A percentile compares a stretch with the other conserved stretches of the same genome.
Conservation (phyloP, 2,888 invertebrate genomes). For the Acheta domesticus region DNA sequence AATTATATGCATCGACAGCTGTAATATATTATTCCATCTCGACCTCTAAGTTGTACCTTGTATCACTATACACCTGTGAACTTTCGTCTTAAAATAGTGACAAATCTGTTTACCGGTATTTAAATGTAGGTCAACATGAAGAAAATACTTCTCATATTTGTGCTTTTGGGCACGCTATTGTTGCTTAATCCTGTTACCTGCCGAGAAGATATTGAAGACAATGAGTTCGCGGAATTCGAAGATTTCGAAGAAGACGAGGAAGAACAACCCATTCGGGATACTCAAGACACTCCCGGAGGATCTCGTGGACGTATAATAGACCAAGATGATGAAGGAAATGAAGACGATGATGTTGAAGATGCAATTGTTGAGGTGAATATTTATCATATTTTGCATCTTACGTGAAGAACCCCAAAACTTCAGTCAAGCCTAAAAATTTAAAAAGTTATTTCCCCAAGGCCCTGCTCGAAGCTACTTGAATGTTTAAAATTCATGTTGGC, state of each 20-base stretch:
- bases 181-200: neutral
- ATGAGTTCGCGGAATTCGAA: slow-evolving; percentile 94
- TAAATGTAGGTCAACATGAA: slow-evolving; percentile 1
- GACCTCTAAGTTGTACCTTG: no score
- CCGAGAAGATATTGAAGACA: slow-evolving; percentile 63
- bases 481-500: no score
- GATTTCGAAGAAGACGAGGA: slow-evolving; percentile 74
- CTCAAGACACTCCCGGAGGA: slow-evolving; percentile 22
- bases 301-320: slow-evolving; percentile 25
- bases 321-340: slow-evolving; percentile 44
- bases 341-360: slow-evolving; percentile 56
- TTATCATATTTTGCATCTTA: neutral
- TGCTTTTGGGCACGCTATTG: neutral
- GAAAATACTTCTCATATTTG: neutral
- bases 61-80: no score
- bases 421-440: no score
- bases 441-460: no score
- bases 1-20: no score
- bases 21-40: no score
- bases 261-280: slow-evolving; percentile 29
- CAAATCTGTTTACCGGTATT: neutral
- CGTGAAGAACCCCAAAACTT: no score
- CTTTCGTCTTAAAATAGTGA: no score
- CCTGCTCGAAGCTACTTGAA: no score
- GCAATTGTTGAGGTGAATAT: slow-evolving; percentile 58